These are phyloP conservation scores for Melipona bicolor DNA, from an alignment of 2,888 invertebrate genomes.

Conservation along the genomic window DNA sequence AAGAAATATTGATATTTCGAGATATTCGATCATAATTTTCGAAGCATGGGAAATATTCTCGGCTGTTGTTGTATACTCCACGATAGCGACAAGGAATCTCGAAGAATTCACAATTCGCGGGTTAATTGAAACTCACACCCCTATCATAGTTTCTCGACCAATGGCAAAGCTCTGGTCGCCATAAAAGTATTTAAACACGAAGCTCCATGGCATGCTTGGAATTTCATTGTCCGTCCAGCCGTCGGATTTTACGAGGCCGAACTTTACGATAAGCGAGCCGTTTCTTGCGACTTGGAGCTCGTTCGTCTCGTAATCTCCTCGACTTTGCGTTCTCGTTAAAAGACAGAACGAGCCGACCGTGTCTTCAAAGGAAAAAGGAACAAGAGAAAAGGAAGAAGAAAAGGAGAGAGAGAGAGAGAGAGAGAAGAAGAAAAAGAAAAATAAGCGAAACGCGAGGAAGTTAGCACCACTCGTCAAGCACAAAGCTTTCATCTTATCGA, in stretches of 20 bases:
- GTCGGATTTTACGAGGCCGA: constrained; percentile 10
- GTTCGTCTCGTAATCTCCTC: constrained; percentile 4
- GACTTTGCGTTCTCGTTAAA: constrained; percentile 13
- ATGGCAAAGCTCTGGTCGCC: not conserved
- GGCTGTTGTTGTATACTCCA: no score
- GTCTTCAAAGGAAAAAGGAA: not conserved
- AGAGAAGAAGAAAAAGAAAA: not conserved
- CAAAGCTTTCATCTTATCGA: not conserved
- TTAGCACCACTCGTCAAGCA: not conserved
- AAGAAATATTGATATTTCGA: not conserved
- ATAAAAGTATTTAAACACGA: constrained; percentile 20
- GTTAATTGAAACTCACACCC: not conserved
- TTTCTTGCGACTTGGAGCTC: not conserved
- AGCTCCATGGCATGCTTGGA: not conserved
- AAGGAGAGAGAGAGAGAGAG: not conserved
- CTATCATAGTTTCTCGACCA: not conserved
- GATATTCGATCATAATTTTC: not conserved
- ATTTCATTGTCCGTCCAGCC: constrained; percentile 18
- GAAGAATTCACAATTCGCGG: not conserved
- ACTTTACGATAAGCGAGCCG: constrained; percentile 19
- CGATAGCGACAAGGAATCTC: not conserved
- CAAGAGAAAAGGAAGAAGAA: not conserved
- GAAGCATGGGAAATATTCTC: not conserved
- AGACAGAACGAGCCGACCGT: not conserved
- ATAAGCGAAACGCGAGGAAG: not conserved